Evolutionary conservation across 1,140 invertebrate species (phyloP).

Genomic region (Drosophila mojavensis): DNA sequence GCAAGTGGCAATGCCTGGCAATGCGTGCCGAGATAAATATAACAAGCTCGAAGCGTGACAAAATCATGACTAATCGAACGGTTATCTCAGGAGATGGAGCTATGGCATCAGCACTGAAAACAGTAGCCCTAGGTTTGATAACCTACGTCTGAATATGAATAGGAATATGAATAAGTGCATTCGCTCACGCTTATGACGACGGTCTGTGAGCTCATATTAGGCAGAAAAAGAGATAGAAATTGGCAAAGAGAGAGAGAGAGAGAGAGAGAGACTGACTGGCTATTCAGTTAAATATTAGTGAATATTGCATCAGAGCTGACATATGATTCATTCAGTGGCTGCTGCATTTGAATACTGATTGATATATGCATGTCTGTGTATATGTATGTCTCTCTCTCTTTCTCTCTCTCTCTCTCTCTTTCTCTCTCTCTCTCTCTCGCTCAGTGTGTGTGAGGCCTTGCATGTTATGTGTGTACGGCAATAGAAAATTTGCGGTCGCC

Average conservation of each 20-base stretch:
- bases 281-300: conserved; percentile 16
- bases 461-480: conserved; percentile 18
- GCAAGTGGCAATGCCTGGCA: background rate
- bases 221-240: too few species aligned
- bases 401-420: too few species aligned
- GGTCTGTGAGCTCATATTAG: background rate
- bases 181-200: too few species aligned
- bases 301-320: conserved; percentile 35
- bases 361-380: background rate
- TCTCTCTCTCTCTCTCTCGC: background rate
- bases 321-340: conserved; percentile 32
- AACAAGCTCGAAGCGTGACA: too few species aligned
- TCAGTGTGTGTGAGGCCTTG: background rate
- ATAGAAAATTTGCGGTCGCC: conserved; percentile 42
- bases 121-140: too few species aligned
- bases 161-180: too few species aligned
- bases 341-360: conserved; percentile 8
- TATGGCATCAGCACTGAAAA: too few species aligned
- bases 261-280: background rate
- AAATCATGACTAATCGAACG: background rate
- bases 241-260: background rate
- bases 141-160: too few species aligned
- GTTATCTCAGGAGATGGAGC: background rate
- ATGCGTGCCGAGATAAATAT: background rate
- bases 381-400: background rate